phyloP scores from a whole-genome alignment of 2,113 vertebrate genomes.

The Sakesphorus luctuosus region DNA sequence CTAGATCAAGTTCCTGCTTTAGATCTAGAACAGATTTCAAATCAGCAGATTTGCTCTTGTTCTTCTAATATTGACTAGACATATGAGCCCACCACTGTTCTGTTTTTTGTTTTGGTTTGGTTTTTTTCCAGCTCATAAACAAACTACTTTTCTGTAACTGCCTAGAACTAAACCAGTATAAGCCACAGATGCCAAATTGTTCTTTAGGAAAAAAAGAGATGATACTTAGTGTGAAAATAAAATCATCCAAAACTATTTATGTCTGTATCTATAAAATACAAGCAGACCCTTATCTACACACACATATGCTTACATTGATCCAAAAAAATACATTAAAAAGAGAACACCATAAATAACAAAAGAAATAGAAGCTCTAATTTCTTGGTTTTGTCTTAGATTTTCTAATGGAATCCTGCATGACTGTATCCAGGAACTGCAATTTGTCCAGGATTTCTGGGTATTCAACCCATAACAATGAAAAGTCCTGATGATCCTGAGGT shows the following conservation, averaged over 20 bases:
- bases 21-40: not conserved
- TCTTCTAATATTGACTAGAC: not conserved
- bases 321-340: not conserved
- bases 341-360: not conserved
- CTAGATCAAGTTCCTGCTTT: not conserved
- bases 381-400: not conserved
- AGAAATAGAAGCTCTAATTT: not conserved
- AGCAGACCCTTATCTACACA: no score
- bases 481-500: not conserved
- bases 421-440: not conserved
- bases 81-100: not conserved
- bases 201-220: not conserved
- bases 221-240: not conserved
- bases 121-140: not conserved
- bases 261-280: not conserved
- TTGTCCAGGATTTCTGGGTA: not conserved
- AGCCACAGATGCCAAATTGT: not conserved
- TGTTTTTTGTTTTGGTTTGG: no score
- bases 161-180: not conserved
- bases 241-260: not conserved
- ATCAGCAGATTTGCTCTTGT: not conserved
- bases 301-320: not conserved
- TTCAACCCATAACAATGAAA: accelerated
- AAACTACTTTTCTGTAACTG: not conserved
- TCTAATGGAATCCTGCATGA: not conserved